These are phyloP conservation scores for Dryobota labecula DNA, from an alignment of 2,888 invertebrate genomes.

Conservation along the genomic window DNA sequence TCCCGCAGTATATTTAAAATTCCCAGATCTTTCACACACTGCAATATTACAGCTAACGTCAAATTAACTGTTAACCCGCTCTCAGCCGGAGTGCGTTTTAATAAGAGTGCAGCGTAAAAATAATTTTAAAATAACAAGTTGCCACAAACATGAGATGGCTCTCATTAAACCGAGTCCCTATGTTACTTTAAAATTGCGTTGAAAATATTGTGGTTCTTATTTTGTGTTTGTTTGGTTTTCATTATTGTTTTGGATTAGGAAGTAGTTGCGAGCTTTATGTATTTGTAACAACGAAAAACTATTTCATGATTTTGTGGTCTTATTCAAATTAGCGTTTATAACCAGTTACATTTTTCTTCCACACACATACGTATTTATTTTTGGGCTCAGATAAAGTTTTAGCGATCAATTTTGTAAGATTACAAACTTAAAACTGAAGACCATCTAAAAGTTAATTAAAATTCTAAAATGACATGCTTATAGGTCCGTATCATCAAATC, in stretches of 20 bases:
- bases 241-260: background rate
- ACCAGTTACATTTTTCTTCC: background rate
- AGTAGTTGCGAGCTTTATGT: background rate
- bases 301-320: no score
- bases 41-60: slow-evolving; percentile 35
- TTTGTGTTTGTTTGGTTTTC: slow-evolving; percentile 15
- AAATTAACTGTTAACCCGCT: slow-evolving; percentile 30
- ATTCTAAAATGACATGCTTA: slow-evolving; percentile 37
- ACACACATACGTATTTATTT: background rate
- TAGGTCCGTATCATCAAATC: slow-evolving; percentile 3
- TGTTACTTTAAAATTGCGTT: slow-evolving; percentile 38
- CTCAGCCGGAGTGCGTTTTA: slow-evolving; percentile 40
- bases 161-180: slow-evolving; percentile 56
- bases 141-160: slow-evolving; percentile 47
- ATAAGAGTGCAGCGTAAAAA: slow-evolving; percentile 53
- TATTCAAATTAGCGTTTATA: background rate
- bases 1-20: background rate
- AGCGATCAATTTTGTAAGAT: background rate
- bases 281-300: background rate
- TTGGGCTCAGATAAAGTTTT: background rate
- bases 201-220: slow-evolving; percentile 26
- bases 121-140: slow-evolving; percentile 49
- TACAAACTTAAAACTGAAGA: background rate
- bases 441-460: slow-evolving; percentile 9
- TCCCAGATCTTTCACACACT: background rate